Evolutionary conservation across 2,888 invertebrate species (phyloP).

Genomic region (Trisateles emortualis): DNA sequence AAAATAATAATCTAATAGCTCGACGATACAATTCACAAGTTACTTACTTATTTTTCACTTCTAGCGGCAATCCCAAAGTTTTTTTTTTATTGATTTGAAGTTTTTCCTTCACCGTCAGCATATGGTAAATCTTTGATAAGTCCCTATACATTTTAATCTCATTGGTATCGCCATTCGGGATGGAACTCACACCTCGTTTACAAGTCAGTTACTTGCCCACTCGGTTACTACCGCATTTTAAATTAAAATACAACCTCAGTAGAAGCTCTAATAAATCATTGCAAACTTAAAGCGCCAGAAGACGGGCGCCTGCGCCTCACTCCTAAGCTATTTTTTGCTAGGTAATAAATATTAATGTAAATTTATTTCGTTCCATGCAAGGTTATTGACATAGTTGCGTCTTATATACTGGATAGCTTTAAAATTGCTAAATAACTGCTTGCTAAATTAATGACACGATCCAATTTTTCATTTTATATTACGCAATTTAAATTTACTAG

Average conservation of each 20-base stretch:
- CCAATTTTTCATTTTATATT: slow-evolving; percentile 65
- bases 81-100: too few relatives aligned
- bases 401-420: slow-evolving; percentile 66
- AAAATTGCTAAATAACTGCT: slow-evolving; percentile 73
- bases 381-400: slow-evolving; percentile 82
- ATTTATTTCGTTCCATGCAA: slow-evolving; percentile 74
- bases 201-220: too few relatives aligned
- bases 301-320: slow-evolving; percentile 40
- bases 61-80: too few relatives aligned
- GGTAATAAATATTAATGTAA: slow-evolving; percentile 71
- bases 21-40: too few relatives aligned
- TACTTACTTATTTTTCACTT: too few relatives aligned
- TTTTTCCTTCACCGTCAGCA: too few relatives aligned
- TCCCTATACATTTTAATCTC: too few relatives aligned
- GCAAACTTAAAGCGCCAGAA: slow-evolving; percentile 53
- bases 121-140: too few relatives aligned
- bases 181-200: too few relatives aligned
- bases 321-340: slow-evolving; percentile 63
- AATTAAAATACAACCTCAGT: background rate
- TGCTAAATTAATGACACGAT: slow-evolving; percentile 71
- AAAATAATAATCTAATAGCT: too few relatives aligned
- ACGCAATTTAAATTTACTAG: slow-evolving; percentile 55
- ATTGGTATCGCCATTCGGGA: too few relatives aligned
- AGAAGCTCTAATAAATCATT: slow-evolving; percentile 54
- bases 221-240: too few relatives aligned